Base-by-base conservation (phyloP, 2,888 invertebrate genomes). In the Cheilosia impressa region DNA sequence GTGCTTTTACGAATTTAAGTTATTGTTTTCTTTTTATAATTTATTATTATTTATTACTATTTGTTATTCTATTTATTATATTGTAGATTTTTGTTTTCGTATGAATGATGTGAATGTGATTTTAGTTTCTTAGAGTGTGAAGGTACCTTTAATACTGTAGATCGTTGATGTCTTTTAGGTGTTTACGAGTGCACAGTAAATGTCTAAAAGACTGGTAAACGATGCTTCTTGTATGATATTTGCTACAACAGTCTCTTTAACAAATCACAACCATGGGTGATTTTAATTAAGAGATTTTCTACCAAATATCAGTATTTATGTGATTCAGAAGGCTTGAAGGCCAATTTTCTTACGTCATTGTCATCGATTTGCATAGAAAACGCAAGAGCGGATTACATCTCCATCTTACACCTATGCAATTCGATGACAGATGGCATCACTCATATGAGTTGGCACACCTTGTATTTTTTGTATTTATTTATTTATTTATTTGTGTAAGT, bases 181-280 rank as follows among this genome's bases (percentile, higher is more conserved):
- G 65, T 85, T 85, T 85, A 76, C 60, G 4, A 2, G 80, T 85
- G 80, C 81, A 76, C 81, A 75, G 43, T 76, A 76, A 85, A 81
- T 85, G 52, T 81, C 34, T 71, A 80, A 84, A 80, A 80, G 69
- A 75, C 22, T 41, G 13, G 13, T 58, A 17, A 79, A 58, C 69
- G 80, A 55, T 22, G 10, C 0, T 10, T 0, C 13, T 41, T 27
- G n/a, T 43, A 15, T 34, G 34, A 76, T 34, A 9, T 34, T 80
- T 27, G 53, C 43, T 73, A 45, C 62, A 62, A 60, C 1, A 63
- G 41, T 63, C 34, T 50, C 65, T 83, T 68, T 45, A 1, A 45
- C 5, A 52, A 45, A 73, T 79, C 78, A 63, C 34, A 57, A 43
- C 62, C 66, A 83, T 79, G 62, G 72, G 41, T 57, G 83, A 83